Base-by-base conservation (phyloP, 30 jellyfish, hydroid and myxozoan genomes). In the Pseudorhiza aurosa region DNA sequence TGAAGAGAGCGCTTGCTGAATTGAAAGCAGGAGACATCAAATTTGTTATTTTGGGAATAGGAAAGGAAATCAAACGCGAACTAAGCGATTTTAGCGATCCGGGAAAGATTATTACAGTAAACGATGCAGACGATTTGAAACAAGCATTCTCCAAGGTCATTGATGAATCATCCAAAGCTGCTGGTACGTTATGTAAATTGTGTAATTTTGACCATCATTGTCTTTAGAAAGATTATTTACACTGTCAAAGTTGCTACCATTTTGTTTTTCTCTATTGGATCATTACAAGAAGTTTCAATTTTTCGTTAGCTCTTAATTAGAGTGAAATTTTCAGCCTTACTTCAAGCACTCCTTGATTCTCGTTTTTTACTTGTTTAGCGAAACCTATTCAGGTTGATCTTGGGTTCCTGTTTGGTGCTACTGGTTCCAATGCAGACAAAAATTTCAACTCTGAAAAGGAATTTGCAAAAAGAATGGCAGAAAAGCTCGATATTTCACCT, bases 341-440 rank as follows among this genome's bases (percentile, higher is more conserved):
- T n/a, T n/a, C n/a, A n/a, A n/a, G n/a, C 39, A 29, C 22, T 47
- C 10, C 6, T 10, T 5, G 22, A 12, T 56, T 6, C 9, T 7
- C 14, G 3, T 55, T 55, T 75, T 42, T 27, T 9, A 18, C 4
- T 33, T 28, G 25, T 71, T 8, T 33, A 72, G 90, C 72, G 31
- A 53, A 58, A 53, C 72, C 85, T 1, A 70, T 36, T 26, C 75
- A 67, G 36, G 43, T 76, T 12, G 96, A 87, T 69, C 84, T 87
- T 33, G 93, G 93, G 8, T 65, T 87, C 44, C 37, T 77, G 0
- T 32, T 87, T 53, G 96, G 96, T 8, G 87, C 95, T 27, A 26
- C 21, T 29, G 92, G 93, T 6, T 24, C 36, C 19, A 47, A 82
- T 9, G 89, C 77, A 9, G 85, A 49, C 30, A 29, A 36, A 24